Percentiles rank a stretch among this genome's conserved stretches.
phyloP scores from a whole-genome alignment of 2,888 invertebrate genomes.

The Spatulosminthurus flaviceps region DNA sequence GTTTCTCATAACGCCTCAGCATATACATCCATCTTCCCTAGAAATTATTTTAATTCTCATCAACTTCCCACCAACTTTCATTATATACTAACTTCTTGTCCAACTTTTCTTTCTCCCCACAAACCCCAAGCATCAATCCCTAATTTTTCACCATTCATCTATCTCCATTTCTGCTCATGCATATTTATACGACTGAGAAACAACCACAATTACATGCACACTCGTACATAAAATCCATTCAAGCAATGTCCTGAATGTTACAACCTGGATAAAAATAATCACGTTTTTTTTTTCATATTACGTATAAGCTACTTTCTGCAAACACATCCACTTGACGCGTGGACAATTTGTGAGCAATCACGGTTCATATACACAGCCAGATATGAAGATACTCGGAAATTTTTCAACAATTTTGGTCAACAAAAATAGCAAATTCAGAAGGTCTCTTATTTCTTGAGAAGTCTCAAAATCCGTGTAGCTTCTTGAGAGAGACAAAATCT shows the following conservation, averaged over 20 bases:
- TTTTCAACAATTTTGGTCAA: not conserved
- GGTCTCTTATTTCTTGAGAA: not conserved
- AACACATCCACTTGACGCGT: too few relatives aligned
- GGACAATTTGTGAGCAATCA: too few relatives aligned
- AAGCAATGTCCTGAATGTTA: not conserved
- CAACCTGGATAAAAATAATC: not conserved
- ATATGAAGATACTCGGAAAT: too few relatives aligned
- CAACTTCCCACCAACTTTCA: constrained; percentile 36
- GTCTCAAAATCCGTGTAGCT: not conserved
- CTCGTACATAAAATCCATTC: not conserved
- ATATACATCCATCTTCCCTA: constrained; percentile 37
- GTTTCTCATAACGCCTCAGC: constrained; percentile 44
- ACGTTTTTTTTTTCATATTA: too few relatives aligned
- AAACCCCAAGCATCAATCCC: not conserved
- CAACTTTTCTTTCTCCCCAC: constrained; percentile 33
- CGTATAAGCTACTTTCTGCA: too few relatives aligned
- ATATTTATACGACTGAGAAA: not conserved
- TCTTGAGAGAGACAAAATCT: not conserved
- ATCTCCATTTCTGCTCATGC: not conserved
- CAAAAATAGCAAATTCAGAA: not conserved
- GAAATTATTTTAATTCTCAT: constrained; percentile 43
- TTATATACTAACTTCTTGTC: constrained; percentile 35
- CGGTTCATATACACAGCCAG: too few relatives aligned
- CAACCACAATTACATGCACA: not conserved
- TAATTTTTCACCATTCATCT: constrained; percentile 15